phyloP scores from a whole-genome alignment of 2,113 vertebrate species.

The Clarias magur region DNA sequence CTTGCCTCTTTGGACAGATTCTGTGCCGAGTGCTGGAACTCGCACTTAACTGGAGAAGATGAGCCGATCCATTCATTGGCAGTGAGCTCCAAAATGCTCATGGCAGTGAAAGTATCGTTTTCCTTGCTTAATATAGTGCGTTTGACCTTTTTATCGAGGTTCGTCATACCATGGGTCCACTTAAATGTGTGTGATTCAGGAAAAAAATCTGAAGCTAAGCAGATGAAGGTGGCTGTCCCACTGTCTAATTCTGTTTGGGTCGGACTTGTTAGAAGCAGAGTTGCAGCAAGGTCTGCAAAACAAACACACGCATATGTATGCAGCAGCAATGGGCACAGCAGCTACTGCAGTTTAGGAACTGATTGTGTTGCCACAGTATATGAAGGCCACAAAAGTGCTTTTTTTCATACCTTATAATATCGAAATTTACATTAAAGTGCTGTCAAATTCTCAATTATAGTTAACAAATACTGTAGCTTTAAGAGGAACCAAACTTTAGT shows the following conservation, averaged over 20 bases:
- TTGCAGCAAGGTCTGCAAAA: conserved; percentile 61
- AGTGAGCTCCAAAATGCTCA: conserved; percentile 56
- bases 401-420: neutral
- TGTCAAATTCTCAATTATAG: neutral
- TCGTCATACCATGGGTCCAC: conserved; percentile 52
- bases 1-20: accelerated
- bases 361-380: conserved; percentile 36
- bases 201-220: conserved; percentile 67
- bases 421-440: neutral
- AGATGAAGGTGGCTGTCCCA: conserved; percentile 51
- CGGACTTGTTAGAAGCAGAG: conserved; percentile 49
- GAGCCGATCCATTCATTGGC: accelerated
- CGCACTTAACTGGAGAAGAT: conserved; percentile 36
- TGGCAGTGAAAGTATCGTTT: neutral
- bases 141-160: neutral
- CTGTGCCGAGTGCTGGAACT: conserved; percentile 12
- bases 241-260: conserved; percentile 11
- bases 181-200: conserved; percentile 55
- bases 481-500: neutral
- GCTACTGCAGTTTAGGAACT: neutral
- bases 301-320: conserved; percentile 64
- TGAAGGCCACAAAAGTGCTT: neutral
- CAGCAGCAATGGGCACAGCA: conserved; percentile 50
- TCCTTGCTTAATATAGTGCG: neutral
- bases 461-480: neutral